Conservation (phyloP, 1,140 invertebrate genomes). For the Heliconius congener region DNA sequence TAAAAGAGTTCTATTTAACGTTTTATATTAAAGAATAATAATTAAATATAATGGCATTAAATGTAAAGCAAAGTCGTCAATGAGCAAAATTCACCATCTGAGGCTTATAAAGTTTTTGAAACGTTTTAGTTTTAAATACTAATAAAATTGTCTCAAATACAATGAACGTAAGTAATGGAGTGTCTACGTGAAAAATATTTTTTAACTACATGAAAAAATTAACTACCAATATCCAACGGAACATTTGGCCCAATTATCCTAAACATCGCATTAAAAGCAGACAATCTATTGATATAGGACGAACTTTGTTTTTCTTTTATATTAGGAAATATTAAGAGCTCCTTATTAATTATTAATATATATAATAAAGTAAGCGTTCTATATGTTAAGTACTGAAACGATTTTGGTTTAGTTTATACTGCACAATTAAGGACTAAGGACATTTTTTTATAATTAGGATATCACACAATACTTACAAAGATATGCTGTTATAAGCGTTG, state of each 20-base stretch:
- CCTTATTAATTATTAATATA: conserved; percentile 42
- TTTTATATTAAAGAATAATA: background rate
- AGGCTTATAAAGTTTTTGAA: conserved; percentile 6
- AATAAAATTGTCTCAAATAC: conserved; percentile 44
- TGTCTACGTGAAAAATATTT: conserved; percentile 27
- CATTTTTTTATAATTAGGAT: conserved; percentile 69
- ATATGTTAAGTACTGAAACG: conserved; percentile 75
- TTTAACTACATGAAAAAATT: conserved; percentile 24
- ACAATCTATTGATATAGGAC: conserved; percentile 48
- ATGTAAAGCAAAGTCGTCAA: background rate
- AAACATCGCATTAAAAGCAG: conserved; percentile 38
- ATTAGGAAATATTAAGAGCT: conserved; percentile 56
- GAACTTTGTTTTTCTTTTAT: conserved; percentile 51
- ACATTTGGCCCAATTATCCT: conserved; percentile 26
- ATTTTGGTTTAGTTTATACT: conserved; percentile 67
- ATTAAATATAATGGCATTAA: background rate
- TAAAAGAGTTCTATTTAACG: conserved; percentile 15
- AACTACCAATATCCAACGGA: conserved; percentile 20
- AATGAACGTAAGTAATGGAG: conserved; percentile 17
- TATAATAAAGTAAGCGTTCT: conserved; percentile 59
- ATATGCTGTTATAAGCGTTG: conserved; percentile 78
- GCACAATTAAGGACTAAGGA: conserved; percentile 65
- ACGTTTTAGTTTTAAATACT: background rate
- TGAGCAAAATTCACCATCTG: background rate
- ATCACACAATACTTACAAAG: conserved; percentile 78